Conservation (phyloP, 2,797 vertebrate genomes). For the Gymnocypris eckloni region DNA sequence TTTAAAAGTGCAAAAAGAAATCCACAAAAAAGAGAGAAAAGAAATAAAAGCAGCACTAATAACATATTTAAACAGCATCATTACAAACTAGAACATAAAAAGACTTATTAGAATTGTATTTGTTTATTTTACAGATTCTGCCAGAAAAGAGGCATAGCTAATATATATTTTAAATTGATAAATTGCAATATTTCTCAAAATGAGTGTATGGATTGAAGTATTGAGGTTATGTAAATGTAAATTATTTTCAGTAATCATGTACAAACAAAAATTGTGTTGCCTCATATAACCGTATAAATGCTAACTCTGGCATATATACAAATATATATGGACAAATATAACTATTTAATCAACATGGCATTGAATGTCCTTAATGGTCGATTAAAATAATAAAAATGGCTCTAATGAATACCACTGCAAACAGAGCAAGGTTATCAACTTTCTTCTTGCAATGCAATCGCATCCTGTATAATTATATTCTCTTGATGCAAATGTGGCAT, state of each 20-base stretch:
- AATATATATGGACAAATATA: background rate
- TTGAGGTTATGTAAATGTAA: background rate
- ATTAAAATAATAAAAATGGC: background rate
- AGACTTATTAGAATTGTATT: background rate
- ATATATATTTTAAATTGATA: background rate
- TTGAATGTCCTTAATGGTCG: background rate
- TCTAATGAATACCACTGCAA: background rate
- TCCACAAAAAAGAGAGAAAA: background rate
- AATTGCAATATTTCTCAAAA: background rate
- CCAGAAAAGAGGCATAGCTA: background rate
- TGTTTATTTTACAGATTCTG: background rate
- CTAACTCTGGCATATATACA: background rate
- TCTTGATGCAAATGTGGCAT: slow-evolving; percentile 25
- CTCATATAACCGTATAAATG: background rate
- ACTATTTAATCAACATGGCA: background rate
- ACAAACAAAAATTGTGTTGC: background rate
- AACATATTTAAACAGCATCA: background rate
- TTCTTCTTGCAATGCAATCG: slow-evolving; percentile 9
- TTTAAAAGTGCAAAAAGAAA: background rate
- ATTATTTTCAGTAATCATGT: background rate
- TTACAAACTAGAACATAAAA: background rate
- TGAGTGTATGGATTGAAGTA: background rate
- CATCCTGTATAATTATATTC: slow-evolving; percentile 14
- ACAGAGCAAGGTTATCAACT: background rate
- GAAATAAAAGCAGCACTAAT: background rate